Evolutionary conservation across 2,113 vertebrate genomes (phyloP).

Genomic region (Speoplatyrhinus poulsoni): DNA sequence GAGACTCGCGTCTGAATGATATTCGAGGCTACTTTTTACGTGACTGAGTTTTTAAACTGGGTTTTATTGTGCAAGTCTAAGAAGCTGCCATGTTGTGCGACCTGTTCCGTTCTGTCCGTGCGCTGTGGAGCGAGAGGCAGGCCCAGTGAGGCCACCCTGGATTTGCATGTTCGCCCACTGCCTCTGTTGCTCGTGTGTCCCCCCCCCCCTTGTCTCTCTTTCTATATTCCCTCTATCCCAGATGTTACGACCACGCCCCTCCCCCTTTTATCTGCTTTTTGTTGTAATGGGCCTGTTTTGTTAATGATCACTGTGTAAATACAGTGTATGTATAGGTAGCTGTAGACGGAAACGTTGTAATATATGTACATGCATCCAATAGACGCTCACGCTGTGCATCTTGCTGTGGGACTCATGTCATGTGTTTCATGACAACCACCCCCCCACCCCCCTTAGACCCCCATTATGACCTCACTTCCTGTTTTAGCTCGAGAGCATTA

Average conservation of each 20-base stretch:
- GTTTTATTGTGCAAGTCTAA: slow-evolving; percentile 62
- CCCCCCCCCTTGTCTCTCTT: slow-evolving; percentile 5
- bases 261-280: slow-evolving; percentile 42
- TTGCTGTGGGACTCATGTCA: slow-evolving; percentile 29
- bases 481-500: slow-evolving; percentile 25
- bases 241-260: not conserved
- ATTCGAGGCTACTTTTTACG: slow-evolving; percentile 49
- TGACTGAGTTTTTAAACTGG: slow-evolving; percentile 48
- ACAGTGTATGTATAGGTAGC: slow-evolving; percentile 73
- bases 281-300: slow-evolving; percentile 61
- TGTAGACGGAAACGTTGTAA: slow-evolving; percentile 68
- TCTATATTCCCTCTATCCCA: not conserved
- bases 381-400: slow-evolving; percentile 70
- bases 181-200: slow-evolving; percentile 48
- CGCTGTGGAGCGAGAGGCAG: slow-evolving; percentile 48
- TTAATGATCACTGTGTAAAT: slow-evolving; percentile 70
- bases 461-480: slow-evolving; percentile 17
- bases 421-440: slow-evolving; percentile 15
- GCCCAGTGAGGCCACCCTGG: slow-evolving; percentile 29
- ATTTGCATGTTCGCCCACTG: slow-evolving; percentile 61
- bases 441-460: not conserved
- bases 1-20: slow-evolving; percentile 51
- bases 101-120: slow-evolving; percentile 52
- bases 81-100: slow-evolving; percentile 31
- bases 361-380: slow-evolving; percentile 76